Base-by-base conservation (phyloP, 2,888 invertebrate genomes). In the Dolichomitus sp. region DNA sequence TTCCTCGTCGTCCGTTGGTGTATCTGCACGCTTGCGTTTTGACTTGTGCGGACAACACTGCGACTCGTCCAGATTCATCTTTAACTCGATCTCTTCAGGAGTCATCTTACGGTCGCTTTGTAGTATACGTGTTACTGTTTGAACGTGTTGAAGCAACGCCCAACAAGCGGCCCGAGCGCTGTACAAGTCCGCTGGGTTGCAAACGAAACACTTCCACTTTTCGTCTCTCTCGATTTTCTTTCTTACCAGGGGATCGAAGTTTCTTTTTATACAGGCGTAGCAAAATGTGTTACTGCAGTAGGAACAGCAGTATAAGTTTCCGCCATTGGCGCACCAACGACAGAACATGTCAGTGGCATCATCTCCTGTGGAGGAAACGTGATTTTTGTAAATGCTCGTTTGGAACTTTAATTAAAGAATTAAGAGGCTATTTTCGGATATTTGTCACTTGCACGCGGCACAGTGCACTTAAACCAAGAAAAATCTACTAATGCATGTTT, bases 301-400 rank as follows among this genome's bases (percentile, higher is more conserved):
- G 1, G 97, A 96, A 90, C 97, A 97, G 90, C 97, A 97, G 89
- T 97, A 96, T 0, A 97, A 96, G 93, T 96, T 96, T 4, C 96
- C 96, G 40, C 95, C 97, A 92, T 97, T 97, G 0, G 97, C 97
- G 90, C 97, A 97, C 97, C 97, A 97, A 66, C 97, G 95, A 88
- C 97, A 97, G 90, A 97, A 97, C 83, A 97, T 94, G 91, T 97
- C 97, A 17, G 97, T 97, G 30, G 97, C 97, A 94, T 97, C 97
- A 92, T 97, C 97, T 68, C 97, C 93, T 93, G 81, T 33, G 30
- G 37, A 4, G 11, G 2, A 61, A 37, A 61, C 1, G 17, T 59
- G 6, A 7, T n/a, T 40, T 40, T 61, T 61, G 12, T 54, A 48
- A 48, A 45, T 45, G 1, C 14, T 14, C 2, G 5, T n/a, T 45